phyloP scores from a whole-genome alignment of 2,888 invertebrate species.

The Dione vanillae region DNA sequence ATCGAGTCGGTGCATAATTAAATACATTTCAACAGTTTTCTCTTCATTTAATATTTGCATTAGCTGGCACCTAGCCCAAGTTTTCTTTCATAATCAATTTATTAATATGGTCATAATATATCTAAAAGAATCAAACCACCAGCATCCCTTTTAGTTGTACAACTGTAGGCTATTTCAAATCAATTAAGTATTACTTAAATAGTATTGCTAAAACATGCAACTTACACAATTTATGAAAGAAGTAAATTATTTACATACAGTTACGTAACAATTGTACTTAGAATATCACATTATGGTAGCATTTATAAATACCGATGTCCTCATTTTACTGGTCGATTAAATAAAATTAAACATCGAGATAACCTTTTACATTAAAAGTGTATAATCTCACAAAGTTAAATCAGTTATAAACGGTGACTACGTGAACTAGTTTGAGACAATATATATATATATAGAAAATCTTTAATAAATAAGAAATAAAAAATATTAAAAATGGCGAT shows the following conservation, averaged over 20 bases:
- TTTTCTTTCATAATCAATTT: too few species aligned
- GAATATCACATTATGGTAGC: not conserved
- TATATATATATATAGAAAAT: not conserved
- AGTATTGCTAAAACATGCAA: not conserved
- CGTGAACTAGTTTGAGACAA: slow-evolving; percentile 2
- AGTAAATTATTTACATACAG: not conserved
- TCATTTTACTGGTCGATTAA: slow-evolving; percentile 24
- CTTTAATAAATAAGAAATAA: not conserved
- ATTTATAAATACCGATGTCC: slow-evolving; percentile 24
- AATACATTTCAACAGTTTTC: too few species aligned
- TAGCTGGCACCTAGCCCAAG: too few species aligned
- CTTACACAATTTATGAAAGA: not conserved
- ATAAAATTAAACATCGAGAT: slow-evolving; percentile 30
- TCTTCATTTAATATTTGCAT: too few species aligned
- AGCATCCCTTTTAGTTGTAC: too few species aligned
- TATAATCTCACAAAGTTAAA: slow-evolving; percentile 21
- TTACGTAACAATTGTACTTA: slow-evolving; percentile 2
- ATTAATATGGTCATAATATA: too few species aligned
- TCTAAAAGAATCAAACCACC: too few species aligned
- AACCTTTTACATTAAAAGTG: slow-evolving; percentile 34
- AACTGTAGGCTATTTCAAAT: too few species aligned
- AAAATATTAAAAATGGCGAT: slow-evolving; percentile 56
- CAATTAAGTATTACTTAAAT: too few species aligned
- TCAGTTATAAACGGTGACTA: slow-evolving; percentile 12
- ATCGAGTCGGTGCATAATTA: too few species aligned